Conservation (phyloP, 2,797 vertebrate genomes). For the Momotus momota region DNA sequence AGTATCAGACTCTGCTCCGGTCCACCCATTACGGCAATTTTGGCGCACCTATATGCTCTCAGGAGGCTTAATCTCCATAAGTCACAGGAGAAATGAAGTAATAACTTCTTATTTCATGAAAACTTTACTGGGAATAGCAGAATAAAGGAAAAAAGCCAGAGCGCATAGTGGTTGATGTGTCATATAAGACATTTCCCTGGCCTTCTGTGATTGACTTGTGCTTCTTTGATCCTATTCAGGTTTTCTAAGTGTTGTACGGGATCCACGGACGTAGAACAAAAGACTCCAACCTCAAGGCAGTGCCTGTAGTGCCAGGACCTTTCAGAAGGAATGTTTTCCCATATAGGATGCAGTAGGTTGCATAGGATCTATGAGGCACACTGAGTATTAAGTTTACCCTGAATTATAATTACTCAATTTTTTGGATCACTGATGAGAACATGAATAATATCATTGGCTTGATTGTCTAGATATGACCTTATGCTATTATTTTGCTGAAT, state of each 20-base stretch:
- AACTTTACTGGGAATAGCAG: neutral
- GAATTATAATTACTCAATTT: neutral
- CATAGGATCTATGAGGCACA: neutral
- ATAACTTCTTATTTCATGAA: neutral
- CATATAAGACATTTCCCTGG: neutral
- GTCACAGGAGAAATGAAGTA: neutral
- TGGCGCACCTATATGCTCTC: rapidly evolving
- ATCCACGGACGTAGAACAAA: neutral
- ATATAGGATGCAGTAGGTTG: neutral
- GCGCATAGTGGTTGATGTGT: rapidly evolving
- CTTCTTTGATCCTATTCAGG: neutral
- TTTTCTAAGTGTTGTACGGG: neutral
- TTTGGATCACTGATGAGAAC: neutral
- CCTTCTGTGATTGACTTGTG: neutral
- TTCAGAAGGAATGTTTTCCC: neutral
- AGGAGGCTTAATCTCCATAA: neutral
- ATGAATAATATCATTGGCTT: neutral
- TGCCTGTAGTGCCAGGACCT: neutral
- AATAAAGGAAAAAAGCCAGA: neutral
- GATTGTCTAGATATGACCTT: neutral
- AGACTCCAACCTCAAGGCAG: neutral
- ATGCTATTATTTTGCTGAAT: neutral
- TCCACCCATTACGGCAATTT: neutral
- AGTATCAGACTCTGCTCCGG: neutral
- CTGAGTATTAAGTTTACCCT: neutral